Base-by-base conservation (phyloP, 1,140 invertebrate species). In the Lepidostoma basale region DNA sequence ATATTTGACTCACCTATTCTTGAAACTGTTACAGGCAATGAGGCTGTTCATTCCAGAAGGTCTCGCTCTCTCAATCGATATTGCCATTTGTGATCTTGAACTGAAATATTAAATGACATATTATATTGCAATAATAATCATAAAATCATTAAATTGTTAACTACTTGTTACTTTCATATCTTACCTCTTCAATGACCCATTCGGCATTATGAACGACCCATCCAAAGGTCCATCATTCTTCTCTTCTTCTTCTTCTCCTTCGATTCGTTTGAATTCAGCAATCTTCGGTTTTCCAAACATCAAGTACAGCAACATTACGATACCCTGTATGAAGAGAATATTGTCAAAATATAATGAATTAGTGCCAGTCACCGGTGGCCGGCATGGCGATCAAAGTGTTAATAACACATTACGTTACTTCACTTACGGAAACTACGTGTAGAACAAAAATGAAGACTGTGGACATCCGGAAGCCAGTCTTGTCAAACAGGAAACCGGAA, bases 21-120 rank as follows among this genome's bases (percentile, higher is more conserved):
- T 90, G 78, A 89, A 91, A 77, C 89, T 91, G 77, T 88, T 90
- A 81, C 88, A 90, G 0, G 88, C 87, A 52, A 91, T 89, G 58
- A 91, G 78, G 62, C 88, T 89, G 78, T 89, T 88, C 88, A 89
- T 88, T 20, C 85, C 88, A 9, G 85, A 86, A 3, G 88, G 87
- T 16, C 87, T 79, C 25, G 84, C 85, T 64, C 83, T 80, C 69
- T 86, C 85, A 63, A 86, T 84, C 58, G 84, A 85, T 56, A 86
- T 86, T 22, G 83, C 85, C 56, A 77, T 78, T n/a, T 62, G 47
- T 42, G 72, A 73, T 68, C 75, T 75, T 44, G 74, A 76, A 66
- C 79, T 79, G 75, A 10, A 75, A 72, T 25, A 12, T 44, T 54
- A 62, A 12, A 68, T 23, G 20, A 9, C 2, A 22, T 25, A 5